Base-by-base conservation (phyloP, 2,888 invertebrate genomes). In the Orthonychiurus folsomi region DNA sequence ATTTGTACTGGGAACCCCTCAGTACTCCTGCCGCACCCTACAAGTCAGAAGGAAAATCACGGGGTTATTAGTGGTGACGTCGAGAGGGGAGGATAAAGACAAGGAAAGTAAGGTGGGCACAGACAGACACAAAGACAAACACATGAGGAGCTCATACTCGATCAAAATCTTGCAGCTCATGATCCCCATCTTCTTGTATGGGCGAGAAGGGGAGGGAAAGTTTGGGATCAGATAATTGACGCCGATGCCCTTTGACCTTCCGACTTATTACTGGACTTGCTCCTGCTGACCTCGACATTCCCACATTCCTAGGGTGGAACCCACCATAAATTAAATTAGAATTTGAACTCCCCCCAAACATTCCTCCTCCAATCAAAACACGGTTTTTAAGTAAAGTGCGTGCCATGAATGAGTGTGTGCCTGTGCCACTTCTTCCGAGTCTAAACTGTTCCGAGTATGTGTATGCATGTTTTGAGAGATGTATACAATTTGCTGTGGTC, bases 171-270 rank as follows among this genome's bases (percentile, higher is more conserved):
- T 70, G 70, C 53, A 73, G 70, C 64, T 71, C 71, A 58, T 50
- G 48, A 67, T 78, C 78, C 69, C 76, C 76, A 69, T 79, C 79
- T 70, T 81, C 80, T 70, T 79, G 79, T 53, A 80, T 79, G 18
- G 80, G 79, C 55, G 80, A 79, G 73, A 79, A 79, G 65, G 79
- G 79, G 62, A 80, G 78, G 65, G 80, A 78, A 61, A 81, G 77
- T 76, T 80, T 80, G 26, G 81, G 81, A 74, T 81, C 81, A 26
- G 81, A 81, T 60, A 80, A 77, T 73, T 81, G 81, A 47, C 81
- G 76, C 64, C 80, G 79, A 73, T 81, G 81, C 60, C 79, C 75
- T 63, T 77, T 73, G 61, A 76, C 69, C 73, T 76, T 76, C 67
- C 76, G 72, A 67, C 69, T 73, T 63, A 73, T 68, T 56, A 71